phyloP scores from a whole-genome alignment of 2,888 invertebrate genomes.

The Apotomis betuletana region DNA sequence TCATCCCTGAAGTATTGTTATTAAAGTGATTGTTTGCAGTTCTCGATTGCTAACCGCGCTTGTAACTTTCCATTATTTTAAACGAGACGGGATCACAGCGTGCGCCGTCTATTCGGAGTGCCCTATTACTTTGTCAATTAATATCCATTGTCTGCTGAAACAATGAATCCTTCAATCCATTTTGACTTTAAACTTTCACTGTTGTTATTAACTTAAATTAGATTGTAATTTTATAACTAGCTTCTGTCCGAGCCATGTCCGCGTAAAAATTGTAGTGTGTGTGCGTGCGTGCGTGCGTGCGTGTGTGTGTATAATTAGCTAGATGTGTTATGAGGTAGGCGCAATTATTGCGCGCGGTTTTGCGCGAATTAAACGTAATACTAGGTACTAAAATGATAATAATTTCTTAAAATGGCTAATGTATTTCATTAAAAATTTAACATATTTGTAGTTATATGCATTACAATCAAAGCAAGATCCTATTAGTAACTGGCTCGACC shows the following conservation, averaged over 20 bases:
- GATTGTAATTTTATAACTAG: neutral
- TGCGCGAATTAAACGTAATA: no score
- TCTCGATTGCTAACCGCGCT: conserved; percentile 20
- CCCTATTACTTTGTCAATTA: conserved; percentile 33
- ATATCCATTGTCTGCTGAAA: conserved; percentile 31
- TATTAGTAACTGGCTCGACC: no score
- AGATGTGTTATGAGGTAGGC: no score
- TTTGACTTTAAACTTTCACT: conserved; percentile 35
- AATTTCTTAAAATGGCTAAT: no score
- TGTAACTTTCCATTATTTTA: conserved; percentile 36
- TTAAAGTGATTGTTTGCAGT: conserved; percentile 15
- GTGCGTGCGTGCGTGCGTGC: no score
- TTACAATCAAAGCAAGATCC: no score
- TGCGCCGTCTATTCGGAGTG: conserved; percentile 12
- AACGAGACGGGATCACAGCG: conserved; percentile 26
- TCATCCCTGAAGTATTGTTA: neutral
- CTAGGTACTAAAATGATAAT: no score
- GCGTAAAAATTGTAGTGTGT: no score
- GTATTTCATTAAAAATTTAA: no score
- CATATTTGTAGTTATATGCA: neutral
- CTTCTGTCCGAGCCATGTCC: neutral
- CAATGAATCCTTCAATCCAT: conserved; percentile 27
- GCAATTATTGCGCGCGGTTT: no score
- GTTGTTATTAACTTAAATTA: conserved; percentile 6
- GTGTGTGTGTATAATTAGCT: no score